These are phyloP conservation scores for Carposina sasakii DNA, from an alignment of 1,140 invertebrate genomes.

Conservation along the genomic window DNA sequence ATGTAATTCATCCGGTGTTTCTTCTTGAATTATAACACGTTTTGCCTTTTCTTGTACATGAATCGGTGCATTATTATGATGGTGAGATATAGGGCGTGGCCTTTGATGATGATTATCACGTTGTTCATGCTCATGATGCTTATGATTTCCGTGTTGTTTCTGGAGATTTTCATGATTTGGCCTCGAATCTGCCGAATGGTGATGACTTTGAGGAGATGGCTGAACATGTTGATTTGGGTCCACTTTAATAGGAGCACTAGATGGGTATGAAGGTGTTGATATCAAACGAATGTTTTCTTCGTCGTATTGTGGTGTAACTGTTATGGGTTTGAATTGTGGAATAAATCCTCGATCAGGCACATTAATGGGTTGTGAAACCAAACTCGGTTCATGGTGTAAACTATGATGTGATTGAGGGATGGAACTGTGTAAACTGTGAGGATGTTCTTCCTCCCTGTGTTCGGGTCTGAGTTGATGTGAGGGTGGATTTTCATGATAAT, in stretches of 20 bases:
- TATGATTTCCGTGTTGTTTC: too few relatives aligned
- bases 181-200: too few relatives aligned
- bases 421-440: too few relatives aligned
- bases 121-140: too few relatives aligned
- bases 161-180: too few relatives aligned
- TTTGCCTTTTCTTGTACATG: constrained; percentile 45
- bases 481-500: constrained; percentile 13
- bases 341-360: background rate
- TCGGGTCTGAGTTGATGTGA: background rate
- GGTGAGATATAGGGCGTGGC: constrained; percentile 8
- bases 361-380: background rate
- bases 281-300: constrained; percentile 43
- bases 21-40: constrained; percentile 48
- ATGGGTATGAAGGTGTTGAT: constrained; percentile 30
- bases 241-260: constrained; percentile 29
- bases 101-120: too few relatives aligned
- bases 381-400: too few relatives aligned
- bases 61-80: constrained; percentile 23
- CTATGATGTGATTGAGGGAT: too few relatives aligned
- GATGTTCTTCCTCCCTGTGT: background rate
- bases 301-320: constrained; percentile 41
- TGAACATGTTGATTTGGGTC: constrained; percentile 40
- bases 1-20: constrained; percentile 43
- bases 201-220: too few relatives aligned
- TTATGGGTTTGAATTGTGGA: too few relatives aligned